Base-by-base conservation (phyloP, 2,113 vertebrate species). In the Mustela nigripes region DNA sequence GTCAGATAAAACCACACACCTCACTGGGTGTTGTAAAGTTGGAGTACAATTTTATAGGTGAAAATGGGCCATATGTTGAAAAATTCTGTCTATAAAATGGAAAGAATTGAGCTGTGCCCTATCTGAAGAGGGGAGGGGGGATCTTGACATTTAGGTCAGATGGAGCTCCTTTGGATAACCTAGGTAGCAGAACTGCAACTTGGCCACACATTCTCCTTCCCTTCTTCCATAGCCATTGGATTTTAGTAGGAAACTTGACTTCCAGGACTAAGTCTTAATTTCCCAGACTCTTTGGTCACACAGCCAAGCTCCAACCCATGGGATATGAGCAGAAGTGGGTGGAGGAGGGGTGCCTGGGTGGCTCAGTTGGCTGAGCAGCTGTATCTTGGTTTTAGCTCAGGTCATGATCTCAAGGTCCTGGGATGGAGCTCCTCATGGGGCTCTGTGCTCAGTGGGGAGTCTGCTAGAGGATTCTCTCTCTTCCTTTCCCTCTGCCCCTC, bases 251-350 rank as follows among this genome's bases (percentile, higher is more conserved):
- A 26, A 12, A 58, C 14, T 9, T 69, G 67, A 53, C 19, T 91
- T 62, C 60, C n/a, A 79, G 82, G 83, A 91, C 65, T 45, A 69
- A 84, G 60, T 83, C 33, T 48, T 63, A 62, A 56, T 94, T 92
- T 90, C 80, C 65, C 48, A 56, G 83, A 4, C 8, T 62, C 65
- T 69, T 86, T 80, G 48, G 42, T 39, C 39, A 31, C 6, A 12
- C 8, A 33, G 18, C 26, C 31, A 74, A 39, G 24, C 39, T 85
- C 62, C 26, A 19, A 24, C 39, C 93, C 78, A n/a, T n/a, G 39
- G 53, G 5, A 26, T 36, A 15, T 56, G 67, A 53, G 21, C 48
- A 79, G 63, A 53, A 91, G 48, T 39, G 76, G 18, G 42, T 53
- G 7, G 33, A 36, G 19, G 18, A 10, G 33, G 16, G 33, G 67